Conservation (phyloP, 2,113 vertebrate genomes). For the Phalacrocorax brasilianus region DNA sequence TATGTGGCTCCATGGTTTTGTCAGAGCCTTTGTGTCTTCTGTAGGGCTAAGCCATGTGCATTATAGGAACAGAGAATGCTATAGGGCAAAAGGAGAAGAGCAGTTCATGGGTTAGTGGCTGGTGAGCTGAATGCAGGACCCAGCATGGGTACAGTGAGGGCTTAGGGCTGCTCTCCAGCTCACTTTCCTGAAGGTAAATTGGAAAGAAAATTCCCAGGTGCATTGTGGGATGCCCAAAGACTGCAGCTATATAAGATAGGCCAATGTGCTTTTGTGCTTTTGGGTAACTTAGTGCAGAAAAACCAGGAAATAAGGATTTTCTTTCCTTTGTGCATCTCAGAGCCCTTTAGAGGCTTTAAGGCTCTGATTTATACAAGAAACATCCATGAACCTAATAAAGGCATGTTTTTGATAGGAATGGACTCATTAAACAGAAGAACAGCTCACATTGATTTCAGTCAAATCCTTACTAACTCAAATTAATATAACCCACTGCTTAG, state of each 20-base stretch:
- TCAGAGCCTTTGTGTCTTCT: neutral
- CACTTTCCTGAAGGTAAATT: neutral
- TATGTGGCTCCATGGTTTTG: neutral
- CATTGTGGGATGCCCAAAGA: neutral
- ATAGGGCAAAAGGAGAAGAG: neutral
- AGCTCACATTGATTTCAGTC: neutral
- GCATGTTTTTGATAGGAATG: neutral
- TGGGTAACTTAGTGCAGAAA: neutral
- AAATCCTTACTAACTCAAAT: neutral
- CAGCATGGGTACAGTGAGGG: accelerated
- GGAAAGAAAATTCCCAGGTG: neutral
- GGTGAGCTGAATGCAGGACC: neutral
- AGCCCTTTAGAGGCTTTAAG: neutral
- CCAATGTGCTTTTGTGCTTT: neutral
- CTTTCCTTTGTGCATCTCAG: neutral
- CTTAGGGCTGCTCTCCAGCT: neutral
- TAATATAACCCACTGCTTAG: neutral
- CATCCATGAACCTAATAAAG: neutral
- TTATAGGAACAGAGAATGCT: neutral
- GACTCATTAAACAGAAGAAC: neutral
- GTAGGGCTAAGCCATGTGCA: neutral
- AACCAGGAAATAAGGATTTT: neutral
- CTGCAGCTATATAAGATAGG: neutral
- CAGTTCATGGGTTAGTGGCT: neutral
- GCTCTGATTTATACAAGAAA: neutral